These are phyloP conservation scores for Ifrita kowaldi DNA, from an alignment of 2,113 vertebrate genomes.

Conservation along the genomic window DNA sequence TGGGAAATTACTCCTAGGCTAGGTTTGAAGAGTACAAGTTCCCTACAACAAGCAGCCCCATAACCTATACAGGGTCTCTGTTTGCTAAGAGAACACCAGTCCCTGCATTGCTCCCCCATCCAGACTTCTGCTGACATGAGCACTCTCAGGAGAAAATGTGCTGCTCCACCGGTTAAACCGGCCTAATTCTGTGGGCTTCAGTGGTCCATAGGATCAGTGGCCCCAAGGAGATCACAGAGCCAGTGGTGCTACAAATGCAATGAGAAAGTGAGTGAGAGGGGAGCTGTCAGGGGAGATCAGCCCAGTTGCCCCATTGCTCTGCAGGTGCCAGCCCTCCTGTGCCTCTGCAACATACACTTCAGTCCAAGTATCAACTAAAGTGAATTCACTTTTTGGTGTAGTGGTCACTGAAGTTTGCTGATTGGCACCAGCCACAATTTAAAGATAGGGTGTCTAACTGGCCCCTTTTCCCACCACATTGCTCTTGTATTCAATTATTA, in stretches of 20 bases:
- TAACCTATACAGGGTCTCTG: background rate
- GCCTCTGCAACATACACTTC: background rate
- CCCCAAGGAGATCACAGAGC: background rate
- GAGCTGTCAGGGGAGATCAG: background rate
- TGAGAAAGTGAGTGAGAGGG: background rate
- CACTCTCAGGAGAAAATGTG: background rate
- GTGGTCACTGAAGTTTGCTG: background rate
- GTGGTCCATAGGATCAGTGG: background rate
- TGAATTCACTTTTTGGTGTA: background rate
- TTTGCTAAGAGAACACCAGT: background rate
- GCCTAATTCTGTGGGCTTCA: background rate
- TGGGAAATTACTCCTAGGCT: background rate
- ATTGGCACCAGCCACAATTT: background rate
- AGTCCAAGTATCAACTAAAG: background rate
- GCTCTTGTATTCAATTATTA: background rate
- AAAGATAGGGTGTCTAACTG: background rate
- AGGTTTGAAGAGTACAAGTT: background rate
- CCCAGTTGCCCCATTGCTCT: background rate
- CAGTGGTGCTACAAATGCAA: background rate
- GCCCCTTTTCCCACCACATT: background rate
- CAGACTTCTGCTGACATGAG: background rate
- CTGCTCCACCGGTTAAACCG: slow-evolving; percentile 11
- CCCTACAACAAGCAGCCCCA: background rate
- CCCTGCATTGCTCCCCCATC: background rate
- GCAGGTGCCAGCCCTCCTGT: background rate